Evolutionary conservation across 2,888 invertebrate species (phyloP).

Genomic region (Chalcis sispes): DNA sequence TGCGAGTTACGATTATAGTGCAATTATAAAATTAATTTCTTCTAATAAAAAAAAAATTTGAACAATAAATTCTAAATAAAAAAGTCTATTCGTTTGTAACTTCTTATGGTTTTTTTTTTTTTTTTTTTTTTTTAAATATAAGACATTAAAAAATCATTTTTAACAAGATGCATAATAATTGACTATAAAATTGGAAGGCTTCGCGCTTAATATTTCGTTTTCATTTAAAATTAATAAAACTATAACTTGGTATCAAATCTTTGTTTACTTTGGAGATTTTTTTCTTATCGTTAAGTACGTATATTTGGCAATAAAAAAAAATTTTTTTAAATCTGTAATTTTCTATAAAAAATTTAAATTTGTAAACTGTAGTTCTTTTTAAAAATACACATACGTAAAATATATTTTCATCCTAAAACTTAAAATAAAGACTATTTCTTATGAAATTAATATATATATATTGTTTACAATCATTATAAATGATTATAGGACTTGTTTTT

Average conservation of each 20-base stretch:
- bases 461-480: no score
- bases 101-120: neutral
- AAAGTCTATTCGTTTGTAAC: neutral
- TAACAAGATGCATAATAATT: constrained; percentile 3
- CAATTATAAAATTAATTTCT: constrained; percentile 6
- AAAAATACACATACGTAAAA: no score
- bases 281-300: no score
- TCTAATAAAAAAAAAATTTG: constrained; percentile 1
- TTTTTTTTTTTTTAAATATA: neutral
- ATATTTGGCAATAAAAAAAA: no score
- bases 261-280: constrained; percentile 16
- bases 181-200: constrained; percentile 16
- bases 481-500: no score
- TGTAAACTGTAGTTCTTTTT: no score
- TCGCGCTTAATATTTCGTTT: constrained; percentile 8
- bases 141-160: neutral
- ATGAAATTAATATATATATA: no score
- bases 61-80: neutral
- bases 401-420: no score
- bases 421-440: no score
- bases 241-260: neutral
- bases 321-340: no score
- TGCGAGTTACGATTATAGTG: constrained; percentile 24
- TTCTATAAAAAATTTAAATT: no score
- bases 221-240: constrained; percentile 11